Percentiles rank a stretch among this genome's conserved stretches.
Conservation (phyloP, 2,113 vertebrate species). For the Siphamia tubifer region DNA sequence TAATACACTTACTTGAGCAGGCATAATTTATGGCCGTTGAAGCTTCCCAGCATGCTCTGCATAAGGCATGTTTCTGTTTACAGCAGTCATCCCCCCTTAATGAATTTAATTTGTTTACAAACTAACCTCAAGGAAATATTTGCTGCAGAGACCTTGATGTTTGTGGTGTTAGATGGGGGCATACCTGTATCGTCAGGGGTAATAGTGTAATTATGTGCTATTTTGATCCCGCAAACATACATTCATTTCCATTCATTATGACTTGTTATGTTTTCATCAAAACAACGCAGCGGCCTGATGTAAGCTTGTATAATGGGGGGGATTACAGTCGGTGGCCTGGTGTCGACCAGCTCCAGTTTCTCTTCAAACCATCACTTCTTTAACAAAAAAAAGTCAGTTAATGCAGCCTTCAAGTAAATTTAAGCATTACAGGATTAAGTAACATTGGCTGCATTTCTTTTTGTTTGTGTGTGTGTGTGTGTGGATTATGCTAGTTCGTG, state of each 20-base stretch:
- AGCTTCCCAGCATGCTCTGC: constrained; percentile 16
- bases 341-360: constrained; percentile 54
- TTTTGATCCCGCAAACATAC: constrained; percentile 79
- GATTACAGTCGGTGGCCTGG: constrained; percentile 54
- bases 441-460: constrained; percentile 11
- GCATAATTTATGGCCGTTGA: constrained; percentile 7
- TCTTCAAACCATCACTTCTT: constrained; percentile 25
- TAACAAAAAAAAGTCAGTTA: neutral
- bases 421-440: constrained; percentile 15
- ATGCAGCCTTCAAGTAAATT: constrained; percentile 26
- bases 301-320: constrained; percentile 74
- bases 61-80: constrained; percentile 48
- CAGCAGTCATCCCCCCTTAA: constrained; percentile 46
- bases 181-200: constrained; percentile 76
- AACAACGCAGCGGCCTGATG: constrained; percentile 73
- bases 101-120: constrained; percentile 76
- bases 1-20: constrained; percentile 13
- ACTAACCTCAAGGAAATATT: constrained; percentile 74
- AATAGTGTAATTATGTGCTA: constrained; percentile 80
- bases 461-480: neutral
- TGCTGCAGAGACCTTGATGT: constrained; percentile 69
- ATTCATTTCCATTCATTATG: constrained; percentile 82
- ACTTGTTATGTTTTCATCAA: constrained; percentile 75
- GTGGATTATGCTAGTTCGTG: neutral
- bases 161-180: constrained; percentile 61